Conservation (phyloP, 1,140 invertebrate species). For the Ganaspis sp. region DNA sequence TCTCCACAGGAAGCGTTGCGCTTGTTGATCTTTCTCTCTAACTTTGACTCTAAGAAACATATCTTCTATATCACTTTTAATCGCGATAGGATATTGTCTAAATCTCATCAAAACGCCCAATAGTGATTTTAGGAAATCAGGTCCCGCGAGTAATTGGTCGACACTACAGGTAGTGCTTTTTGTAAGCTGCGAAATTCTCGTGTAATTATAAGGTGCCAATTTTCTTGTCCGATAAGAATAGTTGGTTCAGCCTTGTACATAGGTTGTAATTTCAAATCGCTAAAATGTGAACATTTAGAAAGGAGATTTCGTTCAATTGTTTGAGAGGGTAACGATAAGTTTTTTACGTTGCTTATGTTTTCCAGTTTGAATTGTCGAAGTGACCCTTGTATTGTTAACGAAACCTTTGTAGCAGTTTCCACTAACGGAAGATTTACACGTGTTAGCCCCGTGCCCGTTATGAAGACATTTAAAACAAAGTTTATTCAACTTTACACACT, state of each 20-base stretch:
- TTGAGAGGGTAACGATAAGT: not conserved
- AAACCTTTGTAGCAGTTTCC: not conserved
- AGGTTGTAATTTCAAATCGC: not conserved
- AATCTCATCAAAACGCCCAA: constrained; percentile 57
- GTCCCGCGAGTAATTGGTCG: constrained; percentile 53
- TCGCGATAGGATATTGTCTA: constrained; percentile 24
- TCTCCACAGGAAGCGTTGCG: constrained; percentile 44
- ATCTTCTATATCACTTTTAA: constrained; percentile 23
- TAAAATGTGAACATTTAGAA: not conserved
- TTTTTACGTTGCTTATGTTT: not conserved
- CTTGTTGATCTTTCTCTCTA: constrained; percentile 11
- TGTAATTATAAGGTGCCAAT: no score
- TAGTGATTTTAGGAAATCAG: constrained; percentile 52
- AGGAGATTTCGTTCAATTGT: not conserved
- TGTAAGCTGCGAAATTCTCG: no score
- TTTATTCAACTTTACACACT: not conserved
- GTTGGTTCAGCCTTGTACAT: not conserved
- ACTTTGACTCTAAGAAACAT: constrained; percentile 25
- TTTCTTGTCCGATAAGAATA: not conserved
- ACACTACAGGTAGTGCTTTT: no score
- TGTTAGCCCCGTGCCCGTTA: not conserved
- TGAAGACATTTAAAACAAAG: not conserved
- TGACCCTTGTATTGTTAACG: not conserved
- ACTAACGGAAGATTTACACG: not conserved
- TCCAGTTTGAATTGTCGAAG: not conserved